These are phyloP conservation scores for Burhinus bistriatus DNA, from an alignment of 2,113 vertebrate species.

Conservation along the genomic window DNA sequence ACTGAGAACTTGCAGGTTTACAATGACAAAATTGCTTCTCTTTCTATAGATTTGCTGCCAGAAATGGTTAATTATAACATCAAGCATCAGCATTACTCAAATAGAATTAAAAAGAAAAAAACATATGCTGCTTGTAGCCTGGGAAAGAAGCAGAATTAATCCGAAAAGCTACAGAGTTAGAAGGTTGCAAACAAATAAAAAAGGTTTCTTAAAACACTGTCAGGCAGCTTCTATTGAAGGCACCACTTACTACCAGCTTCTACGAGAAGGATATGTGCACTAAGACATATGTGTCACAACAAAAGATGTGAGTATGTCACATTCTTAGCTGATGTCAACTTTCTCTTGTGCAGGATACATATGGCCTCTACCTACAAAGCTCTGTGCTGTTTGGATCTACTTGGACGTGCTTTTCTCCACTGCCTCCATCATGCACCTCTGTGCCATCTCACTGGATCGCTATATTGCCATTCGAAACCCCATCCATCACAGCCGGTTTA, in stretches of 20 bases:
- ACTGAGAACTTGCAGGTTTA: background rate
- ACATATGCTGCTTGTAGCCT: background rate
- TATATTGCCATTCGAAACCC: constrained; percentile 94
- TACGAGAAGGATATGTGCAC: background rate
- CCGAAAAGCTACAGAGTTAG: background rate
- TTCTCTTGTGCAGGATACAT: constrained; percentile 78
- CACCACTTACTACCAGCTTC: background rate
- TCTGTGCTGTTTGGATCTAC: constrained; percentile 95
- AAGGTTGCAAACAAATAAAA: background rate
- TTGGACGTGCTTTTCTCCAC: constrained; percentile 96
- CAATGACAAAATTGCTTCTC: background rate
- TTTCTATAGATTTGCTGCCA: background rate
- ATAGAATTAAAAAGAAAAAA: background rate
- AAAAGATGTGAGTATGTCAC: background rate
- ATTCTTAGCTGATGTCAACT: background rate
- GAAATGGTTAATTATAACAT: background rate
- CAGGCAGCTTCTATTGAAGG: background rate
- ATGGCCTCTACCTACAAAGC: constrained; percentile 88
- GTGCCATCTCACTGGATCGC: constrained; percentile 94
- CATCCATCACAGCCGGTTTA: constrained; percentile 94
- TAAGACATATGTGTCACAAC: background rate
- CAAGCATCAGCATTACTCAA: background rate
- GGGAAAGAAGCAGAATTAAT: background rate
- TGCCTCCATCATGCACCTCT: constrained; percentile 97
- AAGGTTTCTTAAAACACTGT: background rate